Conservation (phyloP, 2,797 vertebrate genomes). For the Ataeniobius toweri region DNA sequence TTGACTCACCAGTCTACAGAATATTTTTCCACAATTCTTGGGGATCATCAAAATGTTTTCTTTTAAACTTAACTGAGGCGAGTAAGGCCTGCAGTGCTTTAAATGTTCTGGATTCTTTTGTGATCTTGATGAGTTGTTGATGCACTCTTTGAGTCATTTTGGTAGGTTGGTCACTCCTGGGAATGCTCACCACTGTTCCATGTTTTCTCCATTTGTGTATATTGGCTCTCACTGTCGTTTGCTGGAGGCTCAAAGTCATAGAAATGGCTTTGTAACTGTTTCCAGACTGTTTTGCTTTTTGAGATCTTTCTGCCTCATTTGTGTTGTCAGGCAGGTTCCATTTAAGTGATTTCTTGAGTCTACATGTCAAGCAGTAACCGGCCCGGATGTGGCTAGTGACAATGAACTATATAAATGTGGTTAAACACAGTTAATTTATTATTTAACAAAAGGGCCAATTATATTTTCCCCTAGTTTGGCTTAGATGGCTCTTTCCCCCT, state of each 20-base stretch:
- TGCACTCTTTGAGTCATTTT: neutral
- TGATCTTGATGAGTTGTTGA: neutral
- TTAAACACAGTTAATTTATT: neutral
- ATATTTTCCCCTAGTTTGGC: neutral
- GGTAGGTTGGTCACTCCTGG: neutral
- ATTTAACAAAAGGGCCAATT: neutral
- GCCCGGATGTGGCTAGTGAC: neutral
- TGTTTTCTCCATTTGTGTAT: constrained; percentile 1
- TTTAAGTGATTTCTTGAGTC: neutral
- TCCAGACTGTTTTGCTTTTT: neutral
- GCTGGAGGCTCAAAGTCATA: neutral
- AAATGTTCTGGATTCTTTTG: neutral
- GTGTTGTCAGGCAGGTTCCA: neutral
- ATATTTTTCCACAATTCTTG: neutral
- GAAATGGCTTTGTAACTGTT: neutral
- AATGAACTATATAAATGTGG: neutral
- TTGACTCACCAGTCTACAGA: neutral
- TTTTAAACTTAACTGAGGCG: neutral
- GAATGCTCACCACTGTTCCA: neutral
- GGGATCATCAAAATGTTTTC: neutral
- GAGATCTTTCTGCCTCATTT: neutral
- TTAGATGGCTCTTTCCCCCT: neutral
- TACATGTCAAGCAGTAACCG: neutral
- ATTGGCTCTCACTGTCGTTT: neutral
- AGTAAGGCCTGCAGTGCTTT: neutral